Conservation (phyloP, 2,113 vertebrate species). For the Plotosus lineatus region DNA sequence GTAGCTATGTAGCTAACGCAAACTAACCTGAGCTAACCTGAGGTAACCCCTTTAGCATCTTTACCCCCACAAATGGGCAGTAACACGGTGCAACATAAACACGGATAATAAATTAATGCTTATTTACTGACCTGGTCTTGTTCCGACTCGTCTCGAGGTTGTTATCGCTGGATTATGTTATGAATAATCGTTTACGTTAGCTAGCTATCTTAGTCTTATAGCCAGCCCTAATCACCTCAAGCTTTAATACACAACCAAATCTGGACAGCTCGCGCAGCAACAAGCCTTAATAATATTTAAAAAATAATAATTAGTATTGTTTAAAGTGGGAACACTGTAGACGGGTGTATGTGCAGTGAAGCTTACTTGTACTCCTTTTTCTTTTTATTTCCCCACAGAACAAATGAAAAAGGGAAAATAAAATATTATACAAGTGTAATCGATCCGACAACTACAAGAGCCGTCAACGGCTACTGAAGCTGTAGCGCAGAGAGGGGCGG, state of each 20-base stretch:
- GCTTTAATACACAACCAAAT: constrained; percentile 29
- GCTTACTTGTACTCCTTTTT: constrained; percentile 74
- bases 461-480: constrained; percentile 79
- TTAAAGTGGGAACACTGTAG: constrained; percentile 31
- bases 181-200: constrained; percentile 37
- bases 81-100: neutral
- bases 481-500: constrained; percentile 57
- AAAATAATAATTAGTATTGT: neutral
- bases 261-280: constrained; percentile 30
- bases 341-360: constrained; percentile 50
- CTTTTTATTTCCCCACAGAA: constrained; percentile 63
- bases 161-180: constrained; percentile 69
- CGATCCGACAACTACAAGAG: constrained; percentile 74
- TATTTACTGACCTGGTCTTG: constrained; percentile 77
- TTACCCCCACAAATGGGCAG: neutral
- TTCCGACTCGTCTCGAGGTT: constrained; percentile 81
- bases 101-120: constrained; percentile 3
- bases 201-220: constrained; percentile 46
- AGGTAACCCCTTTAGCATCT: neutral
- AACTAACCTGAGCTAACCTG: neutral
- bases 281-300: constrained; percentile 34
- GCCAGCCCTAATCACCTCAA: constrained; percentile 30
- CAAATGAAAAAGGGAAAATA: constrained; percentile 71
- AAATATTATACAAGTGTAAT: constrained; percentile 61
- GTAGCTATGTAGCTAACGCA: neutral